Conservation (phyloP, 2,113 vertebrate species). For the Sander vitreus region DNA sequence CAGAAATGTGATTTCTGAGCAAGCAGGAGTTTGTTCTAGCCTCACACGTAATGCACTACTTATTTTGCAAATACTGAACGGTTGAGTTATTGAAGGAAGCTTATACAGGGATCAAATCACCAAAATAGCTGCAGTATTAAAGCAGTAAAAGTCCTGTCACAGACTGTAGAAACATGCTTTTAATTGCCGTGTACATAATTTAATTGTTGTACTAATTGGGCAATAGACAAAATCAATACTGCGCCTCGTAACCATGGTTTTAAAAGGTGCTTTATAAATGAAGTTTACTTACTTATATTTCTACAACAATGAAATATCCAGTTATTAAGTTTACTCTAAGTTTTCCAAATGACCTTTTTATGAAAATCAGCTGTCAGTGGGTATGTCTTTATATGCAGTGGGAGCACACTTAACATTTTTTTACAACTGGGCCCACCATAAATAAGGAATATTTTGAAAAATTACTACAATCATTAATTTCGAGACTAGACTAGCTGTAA, state of each 20-base stretch:
- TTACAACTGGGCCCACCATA: neutral
- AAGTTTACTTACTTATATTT: no score
- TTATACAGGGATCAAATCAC: neutral
- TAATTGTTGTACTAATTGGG: neutral
- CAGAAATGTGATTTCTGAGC: constrained; percentile 32
- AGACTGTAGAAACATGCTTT: neutral
- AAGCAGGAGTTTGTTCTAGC: constrained; percentile 21
- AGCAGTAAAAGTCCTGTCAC: neutral
- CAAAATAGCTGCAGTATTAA: constrained; percentile 3
- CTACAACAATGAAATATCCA: no score
- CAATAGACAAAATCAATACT: neutral
- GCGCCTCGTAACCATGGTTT: no score
- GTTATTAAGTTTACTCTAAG: neutral
- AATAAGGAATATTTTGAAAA: neutral
- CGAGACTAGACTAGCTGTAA: neutral
- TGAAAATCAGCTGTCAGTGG: neutral
- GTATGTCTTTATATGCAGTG: neutral
- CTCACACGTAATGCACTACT: constrained; percentile 9
- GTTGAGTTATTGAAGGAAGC: constrained; percentile 1
- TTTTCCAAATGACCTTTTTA: neutral
- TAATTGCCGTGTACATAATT: neutral
- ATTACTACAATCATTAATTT: neutral
- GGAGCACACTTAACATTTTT: neutral
- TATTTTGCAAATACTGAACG: constrained; percentile 14
- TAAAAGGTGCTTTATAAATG: no score